Conservation (phyloP, 2,113 vertebrate species). For the Lanius ludovicianus region DNA sequence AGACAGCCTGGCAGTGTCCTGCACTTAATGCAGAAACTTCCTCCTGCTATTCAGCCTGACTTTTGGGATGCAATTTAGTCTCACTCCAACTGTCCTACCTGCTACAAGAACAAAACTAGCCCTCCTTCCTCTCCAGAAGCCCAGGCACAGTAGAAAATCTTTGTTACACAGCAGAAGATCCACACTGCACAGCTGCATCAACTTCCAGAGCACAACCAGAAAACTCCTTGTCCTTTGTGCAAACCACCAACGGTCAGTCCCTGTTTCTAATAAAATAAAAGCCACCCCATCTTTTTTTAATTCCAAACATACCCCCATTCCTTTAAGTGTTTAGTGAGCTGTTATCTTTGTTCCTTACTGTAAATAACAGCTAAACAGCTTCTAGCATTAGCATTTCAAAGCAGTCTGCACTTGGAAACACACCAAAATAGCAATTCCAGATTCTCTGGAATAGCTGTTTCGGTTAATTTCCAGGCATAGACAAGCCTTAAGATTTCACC, state of each 20-base stretch:
- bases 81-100: background rate
- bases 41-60: background rate
- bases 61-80: background rate
- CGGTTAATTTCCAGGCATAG: slow-evolving; percentile 30
- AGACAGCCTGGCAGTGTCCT: background rate
- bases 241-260: background rate
- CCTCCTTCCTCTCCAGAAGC: background rate
- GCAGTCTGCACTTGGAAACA: slow-evolving; percentile 25
- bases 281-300: background rate
- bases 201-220: background rate
- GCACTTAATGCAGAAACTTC: background rate
- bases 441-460: background rate
- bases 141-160: background rate
- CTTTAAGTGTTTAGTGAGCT: background rate
- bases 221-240: background rate
- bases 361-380: slow-evolving; percentile 23
- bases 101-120: background rate
- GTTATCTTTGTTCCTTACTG: background rate
- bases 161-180: background rate
- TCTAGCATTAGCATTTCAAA: slow-evolving; percentile 46
- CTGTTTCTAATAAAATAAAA: background rate
- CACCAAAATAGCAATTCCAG: slow-evolving; percentile 6
- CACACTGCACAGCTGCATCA: background rate
- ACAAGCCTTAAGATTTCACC: slow-evolving; percentile 24
- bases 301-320: background rate